phyloP scores from a whole-genome alignment of 2,113 vertebrate species.

The Saguinus midas region DNA sequence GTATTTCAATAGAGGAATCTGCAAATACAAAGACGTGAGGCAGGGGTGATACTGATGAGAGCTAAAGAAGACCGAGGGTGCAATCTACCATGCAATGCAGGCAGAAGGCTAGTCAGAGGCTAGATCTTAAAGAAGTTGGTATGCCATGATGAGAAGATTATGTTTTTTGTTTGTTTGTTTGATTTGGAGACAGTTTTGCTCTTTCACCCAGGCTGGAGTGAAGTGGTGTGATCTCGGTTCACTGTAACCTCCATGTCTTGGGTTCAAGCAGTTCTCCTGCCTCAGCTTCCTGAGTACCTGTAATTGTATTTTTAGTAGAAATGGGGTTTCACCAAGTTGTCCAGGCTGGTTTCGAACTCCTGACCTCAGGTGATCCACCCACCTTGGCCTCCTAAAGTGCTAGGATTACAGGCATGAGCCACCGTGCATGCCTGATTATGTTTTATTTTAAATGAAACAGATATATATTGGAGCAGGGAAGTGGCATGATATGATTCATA shows the following conservation, averaged over 20 bases:
- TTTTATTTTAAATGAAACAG: background rate
- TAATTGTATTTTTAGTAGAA: too few relatives aligned
- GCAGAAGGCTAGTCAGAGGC: background rate
- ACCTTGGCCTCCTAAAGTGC: too few relatives aligned
- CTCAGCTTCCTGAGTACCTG: too few relatives aligned
- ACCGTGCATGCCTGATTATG: background rate
- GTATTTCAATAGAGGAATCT: background rate
- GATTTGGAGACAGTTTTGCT: too few relatives aligned
- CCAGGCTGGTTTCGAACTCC: too few relatives aligned
- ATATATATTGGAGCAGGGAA: background rate
- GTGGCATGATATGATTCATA: background rate
- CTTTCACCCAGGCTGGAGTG: too few relatives aligned
- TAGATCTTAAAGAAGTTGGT: background rate
- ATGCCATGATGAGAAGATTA: background rate
- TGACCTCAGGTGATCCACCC: too few relatives aligned
- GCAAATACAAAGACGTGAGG: background rate
- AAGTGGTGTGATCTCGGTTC: too few relatives aligned
- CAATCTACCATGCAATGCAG: background rate
- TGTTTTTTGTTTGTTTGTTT: background rate
- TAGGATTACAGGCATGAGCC: too few relatives aligned
- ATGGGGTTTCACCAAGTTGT: too few relatives aligned
- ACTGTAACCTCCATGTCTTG: too few relatives aligned
- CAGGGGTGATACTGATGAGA: background rate
- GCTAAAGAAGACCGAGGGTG: background rate
- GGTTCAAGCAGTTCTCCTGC: too few relatives aligned